A percentile compares a stretch with the other conserved stretches of the same genome.
These are phyloP conservation scores for Myotis yumanensis DNA, from an alignment of 2,113 vertebrate genomes.

Conservation along the genomic window DNA sequence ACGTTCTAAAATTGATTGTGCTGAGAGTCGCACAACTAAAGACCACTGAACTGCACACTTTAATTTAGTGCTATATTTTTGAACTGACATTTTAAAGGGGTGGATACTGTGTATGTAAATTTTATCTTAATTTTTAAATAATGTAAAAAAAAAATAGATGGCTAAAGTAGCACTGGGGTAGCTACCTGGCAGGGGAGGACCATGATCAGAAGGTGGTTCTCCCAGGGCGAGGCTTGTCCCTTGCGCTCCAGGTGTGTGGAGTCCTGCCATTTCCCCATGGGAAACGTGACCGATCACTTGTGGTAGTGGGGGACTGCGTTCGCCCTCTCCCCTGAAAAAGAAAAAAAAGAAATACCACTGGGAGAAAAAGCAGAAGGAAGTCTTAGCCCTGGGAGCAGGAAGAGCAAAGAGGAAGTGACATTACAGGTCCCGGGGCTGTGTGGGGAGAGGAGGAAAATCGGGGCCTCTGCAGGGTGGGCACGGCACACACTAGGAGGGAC, in stretches of 20 bases:
- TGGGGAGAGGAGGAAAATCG: not conserved
- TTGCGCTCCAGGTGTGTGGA: not conserved
- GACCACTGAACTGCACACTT: not conserved
- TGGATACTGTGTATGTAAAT: not conserved
- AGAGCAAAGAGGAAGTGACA: not conserved
- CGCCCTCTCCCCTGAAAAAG: not conserved
- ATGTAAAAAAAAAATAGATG: too few relatives aligned
- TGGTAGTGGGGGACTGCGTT: not conserved
- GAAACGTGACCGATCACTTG: not conserved
- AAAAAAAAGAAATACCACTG: not conserved
- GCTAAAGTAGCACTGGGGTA: too few relatives aligned
- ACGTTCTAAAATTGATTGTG: not conserved
- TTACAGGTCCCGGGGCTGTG: not conserved
- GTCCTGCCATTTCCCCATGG: not conserved
- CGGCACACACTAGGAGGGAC: not conserved
- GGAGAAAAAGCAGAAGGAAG: not conserved
- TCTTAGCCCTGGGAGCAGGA: not conserved
- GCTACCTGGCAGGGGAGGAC: not conserved
- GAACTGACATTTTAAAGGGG: not conserved
- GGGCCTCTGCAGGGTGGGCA: accelerated
- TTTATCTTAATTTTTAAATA: not conserved
- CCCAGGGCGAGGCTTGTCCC: not conserved
- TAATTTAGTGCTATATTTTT: not conserved
- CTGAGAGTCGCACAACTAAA: not conserved
- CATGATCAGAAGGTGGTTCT: not conserved